A percentile compares a stretch with the other conserved stretches of the same genome.
These are phyloP conservation scores for Lobophora halterata DNA, from an alignment of 2,888 invertebrate genomes.

Conservation along the genomic window DNA sequence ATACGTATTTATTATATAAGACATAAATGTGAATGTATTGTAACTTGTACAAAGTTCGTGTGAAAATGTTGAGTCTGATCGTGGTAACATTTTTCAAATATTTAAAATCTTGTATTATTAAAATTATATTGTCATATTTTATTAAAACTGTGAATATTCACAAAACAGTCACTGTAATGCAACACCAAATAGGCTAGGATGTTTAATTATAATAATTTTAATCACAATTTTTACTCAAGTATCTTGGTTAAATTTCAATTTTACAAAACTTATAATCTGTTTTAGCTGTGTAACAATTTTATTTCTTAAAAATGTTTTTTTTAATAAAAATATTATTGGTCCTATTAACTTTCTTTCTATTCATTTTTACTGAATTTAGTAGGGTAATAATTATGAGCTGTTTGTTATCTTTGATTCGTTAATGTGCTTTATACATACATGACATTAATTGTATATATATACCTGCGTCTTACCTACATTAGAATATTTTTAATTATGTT, in stretches of 20 bases:
- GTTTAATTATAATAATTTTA: slow-evolving; percentile 41
- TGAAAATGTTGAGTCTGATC: slow-evolving; percentile 72
- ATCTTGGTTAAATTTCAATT: slow-evolving; percentile 11
- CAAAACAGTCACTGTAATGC: slow-evolving; percentile 65
- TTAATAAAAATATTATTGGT: too few species aligned
- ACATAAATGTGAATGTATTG: slow-evolving; percentile 35
- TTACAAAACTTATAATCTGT: too few species aligned
- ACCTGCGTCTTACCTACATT: too few species aligned
- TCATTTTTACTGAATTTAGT: too few species aligned
- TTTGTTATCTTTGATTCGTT: too few species aligned
- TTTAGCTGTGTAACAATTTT: too few species aligned
- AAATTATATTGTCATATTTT: slow-evolving; percentile 52
- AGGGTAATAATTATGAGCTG: too few species aligned
- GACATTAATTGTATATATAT: slow-evolving; percentile 27
- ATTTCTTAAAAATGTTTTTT: too few species aligned
- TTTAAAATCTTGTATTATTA: slow-evolving; percentile 29
- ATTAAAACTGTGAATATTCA: slow-evolving; percentile 53
- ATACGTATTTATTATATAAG: slow-evolving; percentile 71
- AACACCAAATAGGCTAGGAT: slow-evolving; percentile 75
- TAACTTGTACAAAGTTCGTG: slow-evolving; percentile 69
- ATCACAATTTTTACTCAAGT: slow-evolving; percentile 37
- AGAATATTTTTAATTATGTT: slow-evolving; percentile 43
- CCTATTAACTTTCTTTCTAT: too few species aligned
- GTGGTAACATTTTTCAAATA: slow-evolving; percentile 59
- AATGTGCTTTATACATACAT: slow-evolving; percentile 28